These are phyloP conservation scores for Caenorhabditis imperialis DNA, from an alignment of 2,888 invertebrate species.

Conservation along the genomic window DNA sequence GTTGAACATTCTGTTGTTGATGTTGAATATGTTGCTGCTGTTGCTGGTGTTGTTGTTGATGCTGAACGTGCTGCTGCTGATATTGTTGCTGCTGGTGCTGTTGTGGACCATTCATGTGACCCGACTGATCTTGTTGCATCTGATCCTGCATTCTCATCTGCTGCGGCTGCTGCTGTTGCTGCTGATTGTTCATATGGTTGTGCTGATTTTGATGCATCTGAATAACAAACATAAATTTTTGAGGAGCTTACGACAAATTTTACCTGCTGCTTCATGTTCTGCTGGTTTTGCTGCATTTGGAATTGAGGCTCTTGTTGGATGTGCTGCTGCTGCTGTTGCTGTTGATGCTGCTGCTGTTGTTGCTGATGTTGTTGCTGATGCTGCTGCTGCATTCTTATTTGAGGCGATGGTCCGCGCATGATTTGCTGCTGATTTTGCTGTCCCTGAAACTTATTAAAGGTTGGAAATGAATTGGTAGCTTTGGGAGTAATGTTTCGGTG, in stretches of 20 bases:
- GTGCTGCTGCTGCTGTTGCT: slow-evolving; percentile 16
- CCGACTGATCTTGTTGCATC: slow-evolving; percentile 25
- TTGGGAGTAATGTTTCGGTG: no score
- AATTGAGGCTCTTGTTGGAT: neutral
- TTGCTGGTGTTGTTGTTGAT: neutral
- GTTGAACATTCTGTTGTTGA: slow-evolving; percentile 2
- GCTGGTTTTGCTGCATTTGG: slow-evolving; percentile 7
- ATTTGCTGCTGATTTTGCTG: slow-evolving; percentile 1
- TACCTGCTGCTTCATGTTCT: slow-evolving; percentile 2
- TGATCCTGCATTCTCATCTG: slow-evolving; percentile 29
- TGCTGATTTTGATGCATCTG: neutral
- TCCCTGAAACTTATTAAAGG: no score
- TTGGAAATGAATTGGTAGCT: no score
- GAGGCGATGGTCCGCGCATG: neutral
- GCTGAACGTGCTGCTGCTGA: neutral
- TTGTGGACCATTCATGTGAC: neutral
- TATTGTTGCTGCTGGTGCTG: slow-evolving; percentile 23
- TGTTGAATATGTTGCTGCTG: neutral
- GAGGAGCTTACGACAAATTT: neutral
- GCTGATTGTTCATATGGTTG: no score
- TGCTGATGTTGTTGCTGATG: slow-evolving; percentile 15
- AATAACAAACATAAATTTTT: neutral
- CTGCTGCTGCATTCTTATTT: slow-evolving; percentile 6
- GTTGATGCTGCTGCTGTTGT: slow-evolving; percentile 9
- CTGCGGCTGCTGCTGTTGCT: slow-evolving; percentile 15